Base-by-base conservation (phyloP, 1,140 invertebrate genomes). In the Augochlora pura region DNA sequence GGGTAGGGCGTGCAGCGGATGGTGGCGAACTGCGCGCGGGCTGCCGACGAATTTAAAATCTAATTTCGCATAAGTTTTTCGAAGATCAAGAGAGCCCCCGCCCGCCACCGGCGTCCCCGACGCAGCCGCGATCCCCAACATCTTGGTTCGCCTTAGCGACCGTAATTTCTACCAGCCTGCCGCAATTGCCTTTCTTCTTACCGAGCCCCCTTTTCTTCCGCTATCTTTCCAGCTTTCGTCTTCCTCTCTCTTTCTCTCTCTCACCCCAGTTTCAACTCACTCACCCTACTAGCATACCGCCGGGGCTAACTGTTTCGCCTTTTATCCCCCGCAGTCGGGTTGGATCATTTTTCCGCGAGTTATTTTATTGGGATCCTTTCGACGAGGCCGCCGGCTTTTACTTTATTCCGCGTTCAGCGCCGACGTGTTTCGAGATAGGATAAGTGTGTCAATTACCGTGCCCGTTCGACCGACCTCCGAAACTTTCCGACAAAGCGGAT, bases 41-140 rank as follows among this genome's bases (percentile, higher is more conserved):
- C 57, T 57, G 32, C 80, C 67, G 80, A 77, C 73, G 81, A 90
- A 90, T 90, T 91, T 89, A 87, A 90, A 90, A 89, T 89, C 88
- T 90, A 91, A 91, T 90, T 91, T 89, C 82, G 84, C 80, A 81
- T 87, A 87, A 90, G 83, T 90, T 91, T 90, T 86, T 74, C 84
- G 85, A 88, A 84, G 76, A 81, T 38, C 64, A 59, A 46, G 42
- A 46, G 67, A 25, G 52, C 66, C 78, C 67, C 76, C 62, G 72
- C 54, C 64, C 64, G 39, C 42, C 66, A 75, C 71, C 74, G 62
- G 67, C 38, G 54, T 57, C 80, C 64, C 72, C 63, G 75, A 42
- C 67, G 25, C 16, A 1, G 10, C 12, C 21, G 8, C 52, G 42
- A 54, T 68, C 59, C 52, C 68, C 77, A 64, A 49, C 77, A 4